Evolutionary conservation across 2,888 invertebrate species (phyloP), one percentile per base, ranked within the genome.

Genomic region (Mythimna albipuncta): DNA sequence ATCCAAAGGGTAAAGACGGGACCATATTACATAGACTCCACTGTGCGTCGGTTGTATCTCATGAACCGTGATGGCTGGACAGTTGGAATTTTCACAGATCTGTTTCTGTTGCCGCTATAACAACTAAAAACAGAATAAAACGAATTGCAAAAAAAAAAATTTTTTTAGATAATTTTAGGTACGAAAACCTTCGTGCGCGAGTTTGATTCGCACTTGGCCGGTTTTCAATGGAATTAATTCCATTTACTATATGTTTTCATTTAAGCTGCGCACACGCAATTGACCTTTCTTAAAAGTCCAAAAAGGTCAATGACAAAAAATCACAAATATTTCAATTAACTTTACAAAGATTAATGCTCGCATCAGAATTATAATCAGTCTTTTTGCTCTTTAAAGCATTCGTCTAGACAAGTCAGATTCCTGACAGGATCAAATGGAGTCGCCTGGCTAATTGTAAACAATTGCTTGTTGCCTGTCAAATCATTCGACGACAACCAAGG

Each of bases 401-500:
- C 13, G 83, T 81, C 83, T 83, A 69, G 81, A 79, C 83, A 54
- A 58, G 32, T 52, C 59, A 55, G 63, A 68, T 72, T 68, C 57
- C 13, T 84, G 77, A 62, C 72, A 72, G 38, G 72, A 72, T 81
- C 84, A 80, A 72, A 79, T 72, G 21, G 44, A 71, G 76, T 79
- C 73, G 63, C 73, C 66, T 64, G 62, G 61, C 57, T 79, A 79
- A 83, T 85, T 79, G 70, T 32, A 35, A 55, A 66, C 74, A 72
- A 76, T 73, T 72, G 75, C 61, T n/a, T 35, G 83, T 79, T 75
- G 63, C 61, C 72, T 85, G 87, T 85, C 85, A 86, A 77, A 85
- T 86, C 72, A 83, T 32, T 69, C 19, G 55, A 7, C 38, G 72
- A 75, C 84, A 86, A n/a, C 67, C 85, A 86, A 85, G 86, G 86